Base-by-base conservation (phyloP, 2,797 vertebrate species). In the Danio kyathit region DNA sequence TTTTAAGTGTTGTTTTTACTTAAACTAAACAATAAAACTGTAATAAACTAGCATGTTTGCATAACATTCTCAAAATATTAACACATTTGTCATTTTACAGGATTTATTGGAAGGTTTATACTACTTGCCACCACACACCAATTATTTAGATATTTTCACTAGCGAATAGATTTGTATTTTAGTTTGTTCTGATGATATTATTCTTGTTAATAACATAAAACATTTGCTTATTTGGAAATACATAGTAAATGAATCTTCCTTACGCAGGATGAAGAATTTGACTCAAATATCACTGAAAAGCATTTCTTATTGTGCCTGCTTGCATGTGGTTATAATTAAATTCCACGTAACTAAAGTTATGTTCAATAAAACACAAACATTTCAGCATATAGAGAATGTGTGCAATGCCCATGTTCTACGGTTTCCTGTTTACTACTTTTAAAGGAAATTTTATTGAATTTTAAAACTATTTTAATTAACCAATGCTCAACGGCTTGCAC, bases 401-500 rank as follows among this genome's bases (percentile, higher is more conserved):
- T 46, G 19, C 9, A 60, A n/a, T 38, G 56, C 8, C 54, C 19
- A 48, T 43, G 51, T 56, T 52, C 43, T 17, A 70, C 21, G 51
- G 49, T 74, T 74, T 48, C 12, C n/a, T 41, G 19, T 56, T 38
- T 29, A 29, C 13, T 17, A 54, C 6, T 41, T n/a, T 13, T 3
- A 4, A 29, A 29, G 4, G 4, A 29, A 57, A 29, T 29, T 29
- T 29, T 29, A 29, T 29, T 29, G 3, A 29, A 29, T 29, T 29
- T 29, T 29, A 29, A 46, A 41, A 6, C 7, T 9, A 19, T 4
- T 54, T 71, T 77, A 54, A 76, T 54, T 64, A 51, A 66, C 67
- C 76, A 80, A 73, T 14, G 54, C 49, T 60, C 17, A 0, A 40
- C 67, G 17, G 49, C 78, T 82, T 54, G 65, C 71, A 80, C 76